A percentile compares a stretch with the other conserved stretches of the same genome.
These are phyloP conservation scores for Tiliacea aurago DNA, from an alignment of 2,888 invertebrate species.

Conservation along the genomic window DNA sequence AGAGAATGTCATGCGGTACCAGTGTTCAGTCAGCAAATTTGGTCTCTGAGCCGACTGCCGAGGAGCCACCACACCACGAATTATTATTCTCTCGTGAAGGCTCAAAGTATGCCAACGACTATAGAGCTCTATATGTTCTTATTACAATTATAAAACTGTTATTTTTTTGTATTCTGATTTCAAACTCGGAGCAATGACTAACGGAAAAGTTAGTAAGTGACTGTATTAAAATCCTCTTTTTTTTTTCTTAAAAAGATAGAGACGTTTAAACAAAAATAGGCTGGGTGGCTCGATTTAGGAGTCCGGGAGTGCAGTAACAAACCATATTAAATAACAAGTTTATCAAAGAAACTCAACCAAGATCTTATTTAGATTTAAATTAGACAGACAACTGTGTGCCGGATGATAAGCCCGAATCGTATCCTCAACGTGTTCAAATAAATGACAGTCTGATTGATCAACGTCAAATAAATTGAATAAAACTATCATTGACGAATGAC, in stretches of 20 bases:
- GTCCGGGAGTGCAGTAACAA: neutral
- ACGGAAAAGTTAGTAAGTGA: no score
- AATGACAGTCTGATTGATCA: conserved; percentile 40
- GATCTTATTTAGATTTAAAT: conserved; percentile 7
- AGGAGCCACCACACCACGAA: neutral
- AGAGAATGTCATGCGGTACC: neutral
- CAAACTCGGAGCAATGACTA: no score
- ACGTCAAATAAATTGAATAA: conserved; percentile 53
- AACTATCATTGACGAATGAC: conserved; percentile 50
- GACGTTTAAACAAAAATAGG: no score
- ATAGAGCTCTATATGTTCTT: neutral
- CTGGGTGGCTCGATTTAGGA: no score
- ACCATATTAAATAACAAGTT: neutral
- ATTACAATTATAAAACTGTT: no score
- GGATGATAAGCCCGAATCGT: neutral
- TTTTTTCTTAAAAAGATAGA: no score
- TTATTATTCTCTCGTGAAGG: neutral
- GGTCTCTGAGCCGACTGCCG: neutral
- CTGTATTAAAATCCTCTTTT: no score
- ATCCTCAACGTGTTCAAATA: conserved; percentile 12
- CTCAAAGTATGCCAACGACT: neutral
- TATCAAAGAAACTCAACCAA: conserved; percentile 1
- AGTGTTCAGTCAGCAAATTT: neutral
- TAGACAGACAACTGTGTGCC: neutral
- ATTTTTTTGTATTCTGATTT: no score